These are phyloP conservation scores for Panurus biarmicus DNA, from an alignment of 2,113 vertebrate genomes.

Conservation along the genomic window DNA sequence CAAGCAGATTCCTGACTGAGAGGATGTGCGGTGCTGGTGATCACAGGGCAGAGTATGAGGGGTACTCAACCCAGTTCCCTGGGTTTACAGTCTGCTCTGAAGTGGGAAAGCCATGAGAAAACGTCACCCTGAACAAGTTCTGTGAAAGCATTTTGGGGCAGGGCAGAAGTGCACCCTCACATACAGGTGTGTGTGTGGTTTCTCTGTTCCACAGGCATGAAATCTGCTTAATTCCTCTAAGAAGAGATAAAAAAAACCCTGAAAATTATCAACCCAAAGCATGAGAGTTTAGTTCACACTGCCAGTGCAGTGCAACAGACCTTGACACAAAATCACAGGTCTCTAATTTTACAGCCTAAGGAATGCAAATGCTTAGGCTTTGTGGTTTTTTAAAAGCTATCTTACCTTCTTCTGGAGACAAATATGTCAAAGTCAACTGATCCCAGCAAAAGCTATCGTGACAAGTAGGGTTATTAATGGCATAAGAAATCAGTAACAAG, in stretches of 20 bases:
- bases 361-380: neutral
- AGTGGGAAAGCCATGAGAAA: neutral
- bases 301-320: neutral
- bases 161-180: neutral
- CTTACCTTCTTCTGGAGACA: neutral
- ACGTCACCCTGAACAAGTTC: neutral
- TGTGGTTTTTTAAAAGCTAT: neutral
- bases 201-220: neutral
- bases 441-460: neutral
- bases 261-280: neutral
- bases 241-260: neutral
- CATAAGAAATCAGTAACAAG: neutral
- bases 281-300: neutral
- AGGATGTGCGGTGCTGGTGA: neutral
- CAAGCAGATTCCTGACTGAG: neutral
- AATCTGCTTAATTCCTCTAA: neutral
- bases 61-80: neutral
- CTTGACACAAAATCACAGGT: neutral
- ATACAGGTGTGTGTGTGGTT: neutral
- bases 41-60: neutral
- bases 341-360: neutral
- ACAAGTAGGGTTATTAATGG: neutral
- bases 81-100: neutral
- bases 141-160: neutral
- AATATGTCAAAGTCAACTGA: neutral